Percentiles rank a stretch among this genome's conserved stretches.
These are phyloP conservation scores for Urocitellus parryii DNA, from an alignment of 2,113 vertebrate species.

Conservation along the genomic window DNA sequence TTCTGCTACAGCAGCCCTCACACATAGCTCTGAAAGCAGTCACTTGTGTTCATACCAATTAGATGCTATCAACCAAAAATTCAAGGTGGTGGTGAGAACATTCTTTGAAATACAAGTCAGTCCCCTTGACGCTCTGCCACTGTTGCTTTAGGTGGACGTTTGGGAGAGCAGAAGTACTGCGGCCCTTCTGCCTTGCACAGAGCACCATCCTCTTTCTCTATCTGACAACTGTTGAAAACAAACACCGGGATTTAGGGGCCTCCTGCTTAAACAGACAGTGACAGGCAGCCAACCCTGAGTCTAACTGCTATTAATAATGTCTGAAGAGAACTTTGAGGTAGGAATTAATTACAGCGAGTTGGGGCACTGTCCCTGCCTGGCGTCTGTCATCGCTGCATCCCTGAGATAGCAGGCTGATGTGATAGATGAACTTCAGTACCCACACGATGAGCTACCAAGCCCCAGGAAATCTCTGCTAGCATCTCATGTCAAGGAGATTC, in stretches of 20 bases:
- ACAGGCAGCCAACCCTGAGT: not conserved
- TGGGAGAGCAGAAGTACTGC: not conserved
- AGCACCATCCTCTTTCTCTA: constrained; percentile 12
- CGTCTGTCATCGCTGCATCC: constrained; percentile 16
- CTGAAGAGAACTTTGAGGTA: constrained; percentile 44
- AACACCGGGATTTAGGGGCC: constrained; percentile 38
- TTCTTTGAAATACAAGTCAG: constrained; percentile 15
- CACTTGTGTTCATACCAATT: not conserved
- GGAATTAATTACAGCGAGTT: not conserved
- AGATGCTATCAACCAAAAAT: not conserved
- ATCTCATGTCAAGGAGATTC: not conserved
- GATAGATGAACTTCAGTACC: constrained; percentile 5
- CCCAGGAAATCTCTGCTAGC: not conserved
- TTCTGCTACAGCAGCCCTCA: not conserved
- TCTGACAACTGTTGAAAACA: constrained; percentile 65
- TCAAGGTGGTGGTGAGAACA: not conserved
- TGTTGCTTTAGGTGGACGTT: not conserved
- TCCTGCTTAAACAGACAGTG: constrained; percentile 18
- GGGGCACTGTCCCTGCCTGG: not conserved
- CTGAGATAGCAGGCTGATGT: not conserved
- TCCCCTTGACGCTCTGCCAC: not conserved
- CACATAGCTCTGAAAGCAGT: not conserved
- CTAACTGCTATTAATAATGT: constrained; percentile 29
- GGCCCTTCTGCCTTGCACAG: not conserved
- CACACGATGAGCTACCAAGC: not conserved